Percentiles rank a stretch among this genome's conserved stretches.
Evolutionary conservation across 1,140 invertebrate genomes (phyloP).

Genomic region (Aphaenogaster floridana): DNA sequence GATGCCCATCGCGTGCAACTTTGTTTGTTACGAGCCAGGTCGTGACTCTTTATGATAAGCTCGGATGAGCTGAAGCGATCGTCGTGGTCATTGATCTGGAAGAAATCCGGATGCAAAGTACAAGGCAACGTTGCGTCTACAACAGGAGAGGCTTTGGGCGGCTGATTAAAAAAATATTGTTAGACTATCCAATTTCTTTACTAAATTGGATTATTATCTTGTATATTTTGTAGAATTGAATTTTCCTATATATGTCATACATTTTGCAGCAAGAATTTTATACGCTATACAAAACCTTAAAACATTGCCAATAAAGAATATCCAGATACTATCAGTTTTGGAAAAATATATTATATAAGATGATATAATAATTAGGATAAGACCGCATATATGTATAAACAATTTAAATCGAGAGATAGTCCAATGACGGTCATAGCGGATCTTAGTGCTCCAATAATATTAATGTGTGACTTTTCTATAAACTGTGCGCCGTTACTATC

Average conservation of each 20-base stretch:
- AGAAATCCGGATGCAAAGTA: constrained; percentile 44
- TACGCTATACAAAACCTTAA: background rate
- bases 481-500: no score
- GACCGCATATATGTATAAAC: no score
- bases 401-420: no score
- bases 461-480: no score
- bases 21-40: constrained; percentile 19
- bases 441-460: no score
- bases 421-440: no score
- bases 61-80: background rate
- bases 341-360: background rate
- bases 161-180: constrained; percentile 6
- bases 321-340: background rate
- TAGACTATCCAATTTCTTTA: background rate
- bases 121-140: constrained; percentile 5
- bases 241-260: background rate
- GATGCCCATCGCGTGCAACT: background rate
- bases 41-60: constrained; percentile 25
- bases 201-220: background rate
- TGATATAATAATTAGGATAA: no score
- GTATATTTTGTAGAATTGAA: background rate
- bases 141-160: background rate
- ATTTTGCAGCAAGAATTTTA: background rate
- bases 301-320: background rate
- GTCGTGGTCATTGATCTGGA: constrained; percentile 34